These are phyloP conservation scores for Campoletis raptor DNA, from an alignment of 2,888 invertebrate species.

Conservation along the genomic window DNA sequence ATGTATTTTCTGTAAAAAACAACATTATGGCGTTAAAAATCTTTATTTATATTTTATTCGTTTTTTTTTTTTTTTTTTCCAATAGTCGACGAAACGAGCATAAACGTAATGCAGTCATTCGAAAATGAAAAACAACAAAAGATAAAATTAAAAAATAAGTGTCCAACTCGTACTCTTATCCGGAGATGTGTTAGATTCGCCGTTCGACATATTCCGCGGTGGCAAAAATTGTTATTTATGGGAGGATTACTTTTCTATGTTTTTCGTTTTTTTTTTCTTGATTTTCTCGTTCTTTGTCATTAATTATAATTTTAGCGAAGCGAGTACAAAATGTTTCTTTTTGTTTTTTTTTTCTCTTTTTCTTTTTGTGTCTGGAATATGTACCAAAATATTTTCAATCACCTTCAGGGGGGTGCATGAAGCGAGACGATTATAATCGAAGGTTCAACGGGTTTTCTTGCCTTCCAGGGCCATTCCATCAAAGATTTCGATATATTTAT, in stretches of 20 bases:
- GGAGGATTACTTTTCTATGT: not conserved
- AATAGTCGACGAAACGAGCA: slow-evolving; percentile 67
- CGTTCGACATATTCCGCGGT: slow-evolving; percentile 30
- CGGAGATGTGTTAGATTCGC: slow-evolving; percentile 47
- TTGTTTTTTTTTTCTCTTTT: slow-evolving; percentile 42
- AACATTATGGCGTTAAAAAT: slow-evolving; percentile 47
- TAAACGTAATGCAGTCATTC: slow-evolving; percentile 63
- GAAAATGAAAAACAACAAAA: slow-evolving; percentile 32
- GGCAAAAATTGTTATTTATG: slow-evolving; percentile 11
- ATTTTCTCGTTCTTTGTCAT: slow-evolving; percentile 6
- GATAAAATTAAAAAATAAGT: slow-evolving; percentile 29
- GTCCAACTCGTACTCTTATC: slow-evolving; percentile 17
- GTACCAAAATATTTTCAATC: slow-evolving; percentile 68
- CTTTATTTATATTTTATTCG: slow-evolving; percentile 34
- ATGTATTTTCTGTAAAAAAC: slow-evolving; percentile 11
- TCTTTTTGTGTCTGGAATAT: slow-evolving; percentile 53
- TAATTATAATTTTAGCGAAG: slow-evolving; percentile 55
- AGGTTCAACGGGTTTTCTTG: slow-evolving; percentile 28
- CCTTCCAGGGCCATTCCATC: slow-evolving; percentile 39
- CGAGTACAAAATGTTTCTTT: slow-evolving; percentile 64
- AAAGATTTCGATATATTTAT: slow-evolving; percentile 42
- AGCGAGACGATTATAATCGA: slow-evolving; percentile 42
- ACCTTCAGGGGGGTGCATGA: slow-evolving; percentile 47
- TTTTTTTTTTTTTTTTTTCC: slow-evolving; percentile 54
- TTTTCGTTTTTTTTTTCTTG: not conserved